Evolutionary conservation across 2,888 invertebrate genomes (phyloP).

Genomic region (Phyto melanocephala): DNA sequence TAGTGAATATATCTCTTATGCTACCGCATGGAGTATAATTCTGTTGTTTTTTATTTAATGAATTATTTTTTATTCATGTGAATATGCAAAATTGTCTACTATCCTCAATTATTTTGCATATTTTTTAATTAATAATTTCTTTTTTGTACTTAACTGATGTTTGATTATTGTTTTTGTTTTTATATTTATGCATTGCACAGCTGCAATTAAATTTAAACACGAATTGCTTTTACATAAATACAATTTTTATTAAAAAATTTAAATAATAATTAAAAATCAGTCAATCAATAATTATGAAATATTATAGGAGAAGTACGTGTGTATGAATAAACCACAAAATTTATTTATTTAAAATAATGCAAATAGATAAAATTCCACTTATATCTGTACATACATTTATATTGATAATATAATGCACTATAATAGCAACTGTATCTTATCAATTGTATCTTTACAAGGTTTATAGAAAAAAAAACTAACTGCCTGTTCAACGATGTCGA

Average conservation of each 20-base stretch:
- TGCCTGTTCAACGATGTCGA: too few species aligned
- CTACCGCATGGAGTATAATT: background rate
- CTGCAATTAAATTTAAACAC: constrained; percentile 34
- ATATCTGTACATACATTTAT: too few species aligned
- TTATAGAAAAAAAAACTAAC: too few species aligned
- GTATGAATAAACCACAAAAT: background rate
- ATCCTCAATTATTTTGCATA: background rate
- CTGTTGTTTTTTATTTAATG: background rate
- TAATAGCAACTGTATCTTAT: too few species aligned
- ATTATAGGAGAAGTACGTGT: background rate
- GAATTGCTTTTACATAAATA: constrained; percentile 14
- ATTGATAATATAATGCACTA: too few species aligned
- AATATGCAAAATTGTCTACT: background rate
- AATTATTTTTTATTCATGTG: background rate
- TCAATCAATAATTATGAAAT: constrained; percentile 59
- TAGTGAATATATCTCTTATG: background rate
- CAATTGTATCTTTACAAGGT: too few species aligned
- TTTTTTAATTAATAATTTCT: constrained; percentile 15
- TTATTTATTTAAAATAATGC: too few species aligned
- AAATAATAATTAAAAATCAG: constrained; percentile 62
- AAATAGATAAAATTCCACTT: too few species aligned
- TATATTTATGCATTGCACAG: constrained; percentile 10
- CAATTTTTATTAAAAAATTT: constrained; percentile 31
- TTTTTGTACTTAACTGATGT: background rate
- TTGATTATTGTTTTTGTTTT: background rate